phyloP scores from a whole-genome alignment of 2,797 vertebrate genomes.

The Spizella passerina region DNA sequence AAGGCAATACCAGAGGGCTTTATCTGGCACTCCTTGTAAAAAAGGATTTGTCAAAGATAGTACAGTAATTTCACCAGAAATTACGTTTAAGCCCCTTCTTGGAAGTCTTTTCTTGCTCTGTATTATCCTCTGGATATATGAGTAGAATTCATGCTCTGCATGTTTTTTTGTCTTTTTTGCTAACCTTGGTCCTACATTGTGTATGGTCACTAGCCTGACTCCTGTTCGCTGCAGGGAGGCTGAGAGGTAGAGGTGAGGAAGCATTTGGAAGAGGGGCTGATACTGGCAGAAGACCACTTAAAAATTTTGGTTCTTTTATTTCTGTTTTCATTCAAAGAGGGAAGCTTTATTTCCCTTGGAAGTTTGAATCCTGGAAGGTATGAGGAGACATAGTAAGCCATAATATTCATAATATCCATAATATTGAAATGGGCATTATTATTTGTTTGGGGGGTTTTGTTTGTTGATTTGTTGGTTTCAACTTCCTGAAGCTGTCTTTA shows the following conservation, averaged over 20 bases:
- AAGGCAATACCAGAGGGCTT: background rate
- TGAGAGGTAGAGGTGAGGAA: background rate
- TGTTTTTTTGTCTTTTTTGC: background rate
- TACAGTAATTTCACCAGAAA: conserved; percentile 1
- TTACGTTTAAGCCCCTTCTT: background rate
- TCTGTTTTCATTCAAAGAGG: background rate
- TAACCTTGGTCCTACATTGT: background rate
- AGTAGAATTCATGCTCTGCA: background rate
- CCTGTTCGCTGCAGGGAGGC: background rate
- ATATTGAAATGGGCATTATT: background rate
- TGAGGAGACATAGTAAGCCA: background rate
- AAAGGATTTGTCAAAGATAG: conserved; percentile 22
- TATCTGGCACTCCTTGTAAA: background rate
- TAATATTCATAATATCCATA: background rate
- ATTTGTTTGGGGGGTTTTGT: background rate
- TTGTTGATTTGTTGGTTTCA: background rate
- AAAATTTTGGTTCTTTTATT: background rate
- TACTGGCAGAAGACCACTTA: background rate
- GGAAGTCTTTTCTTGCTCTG: background rate
- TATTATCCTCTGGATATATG: background rate
- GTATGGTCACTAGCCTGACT: background rate
- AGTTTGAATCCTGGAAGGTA: background rate
- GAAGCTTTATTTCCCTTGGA: background rate
- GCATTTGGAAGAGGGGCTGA: background rate
- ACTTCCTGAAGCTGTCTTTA: background rate